Percentiles rank a stretch among this genome's conserved stretches.
phyloP scores from a whole-genome alignment of 2,888 invertebrate genomes.

The Siphonodentalium dalli region DNA sequence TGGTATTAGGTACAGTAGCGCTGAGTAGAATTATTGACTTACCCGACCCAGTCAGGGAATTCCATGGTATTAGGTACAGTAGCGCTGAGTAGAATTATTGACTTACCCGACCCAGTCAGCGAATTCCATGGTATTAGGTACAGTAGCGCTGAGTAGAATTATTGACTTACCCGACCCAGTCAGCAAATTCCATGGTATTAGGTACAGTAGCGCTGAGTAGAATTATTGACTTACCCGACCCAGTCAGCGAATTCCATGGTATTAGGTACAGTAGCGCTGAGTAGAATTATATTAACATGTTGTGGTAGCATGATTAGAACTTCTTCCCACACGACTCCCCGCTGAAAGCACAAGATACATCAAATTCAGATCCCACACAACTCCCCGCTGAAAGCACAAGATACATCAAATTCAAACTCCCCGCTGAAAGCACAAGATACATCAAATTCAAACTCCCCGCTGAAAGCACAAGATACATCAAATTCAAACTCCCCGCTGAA shows the following conservation, averaged over 20 bases:
- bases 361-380: too few species aligned
- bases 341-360: conserved; percentile 68
- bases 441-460: too few species aligned
- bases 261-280: conserved; percentile 98
- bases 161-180: conserved; percentile 69
- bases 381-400: too few species aligned
- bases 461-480: too few species aligned
- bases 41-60: conserved; percentile 79
- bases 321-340: conserved; percentile 99
- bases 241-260: conserved; percentile 88
- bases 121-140: conserved; percentile 95
- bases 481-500: too few species aligned
- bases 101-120: conserved; percentile 74
- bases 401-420: too few species aligned
- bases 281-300: conserved; percentile 93
- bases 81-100: conserved; percentile 81
- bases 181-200: conserved; percentile 93
- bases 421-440: too few species aligned
- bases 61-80: conserved; percentile 97
- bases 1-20: conserved; percentile 96
- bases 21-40: conserved; percentile 87
- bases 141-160: conserved; percentile 91
- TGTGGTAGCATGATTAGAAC: conserved; percentile 92
- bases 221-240: conserved; percentile 67
- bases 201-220: conserved; percentile 94